Evolutionary conservation across 2,113 vertebrate genomes (phyloP), one percentile per base, ranked within the genome.

Genomic region (Tonatia bakeri): DNA sequence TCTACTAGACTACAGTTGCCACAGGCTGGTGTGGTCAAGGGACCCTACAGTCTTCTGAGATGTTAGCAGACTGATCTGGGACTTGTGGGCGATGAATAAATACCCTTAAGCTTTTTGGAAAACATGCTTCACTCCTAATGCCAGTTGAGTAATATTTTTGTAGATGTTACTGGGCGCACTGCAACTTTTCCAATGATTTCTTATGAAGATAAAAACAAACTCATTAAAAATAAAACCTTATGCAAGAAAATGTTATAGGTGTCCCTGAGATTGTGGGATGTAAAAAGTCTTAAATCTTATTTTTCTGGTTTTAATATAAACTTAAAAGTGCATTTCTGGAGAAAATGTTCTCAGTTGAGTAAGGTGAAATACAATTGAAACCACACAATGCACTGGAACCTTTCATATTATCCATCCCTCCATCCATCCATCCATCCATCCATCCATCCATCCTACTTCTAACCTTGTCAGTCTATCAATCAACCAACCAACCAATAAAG

Each of bases 281-380:
- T 43, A 67, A 75, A 70, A 14, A 14, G n/a, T 33, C 43, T 82
- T 69, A 87, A 69, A 54, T 38, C 3, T 94, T 75, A n/a, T 86
- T 76, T 82, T 87, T 50, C 24, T 69, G 47, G 45, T 69, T 82
- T 96, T 83, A 87, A 96, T 86, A 77, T 77, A 73, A 85, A 70
- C 31, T 76, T 76, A 52, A 14, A 91, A 52, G 17, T 70, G 3
- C 19, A 83, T 52, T 64, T 76, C 31, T 91, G 40, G 33, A 91
- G 40, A 82, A 87, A 87, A 94, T 87, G 75, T 61, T 94, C 7
- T 22, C 28, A 82, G 22, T 13, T 87, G 59, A 94, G 59, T 81
- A 59, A 90, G n/a, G 43, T 54, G n/a, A 91, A 82, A 76, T 61
- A 83, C 5, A 40, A n/a, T 14, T 50, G 36, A 56, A 90, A 73